Evolutionary conservation across 2,113 vertebrate species (phyloP).

Genomic region (Gambusia holbrooki): DNA sequence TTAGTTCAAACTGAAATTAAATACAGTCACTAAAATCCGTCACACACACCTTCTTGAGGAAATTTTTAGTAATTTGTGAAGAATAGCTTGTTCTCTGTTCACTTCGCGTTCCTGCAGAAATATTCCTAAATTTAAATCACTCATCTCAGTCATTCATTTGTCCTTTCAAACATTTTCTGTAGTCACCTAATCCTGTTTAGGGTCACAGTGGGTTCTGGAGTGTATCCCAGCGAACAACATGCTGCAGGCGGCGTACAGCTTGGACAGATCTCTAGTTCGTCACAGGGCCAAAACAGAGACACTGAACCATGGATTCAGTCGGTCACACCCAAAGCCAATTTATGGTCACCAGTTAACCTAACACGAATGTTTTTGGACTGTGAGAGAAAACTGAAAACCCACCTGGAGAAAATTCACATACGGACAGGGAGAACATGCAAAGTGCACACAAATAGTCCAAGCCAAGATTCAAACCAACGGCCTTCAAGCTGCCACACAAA

Average conservation of each 20-base stretch:
- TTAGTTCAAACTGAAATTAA: too few relatives aligned
- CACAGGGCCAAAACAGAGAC: background rate
- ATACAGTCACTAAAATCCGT: too few relatives aligned
- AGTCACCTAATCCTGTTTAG: background rate
- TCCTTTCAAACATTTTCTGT: background rate
- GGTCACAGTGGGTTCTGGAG: background rate
- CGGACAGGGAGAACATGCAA: background rate
- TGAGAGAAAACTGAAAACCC: background rate
- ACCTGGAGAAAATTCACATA: background rate
- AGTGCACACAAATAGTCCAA: background rate
- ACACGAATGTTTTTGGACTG: background rate
- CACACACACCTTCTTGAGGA: background rate
- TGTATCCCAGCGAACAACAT: background rate
- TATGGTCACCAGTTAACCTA: background rate
- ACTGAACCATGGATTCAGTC: background rate
- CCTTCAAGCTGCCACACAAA: background rate
- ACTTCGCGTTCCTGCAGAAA: too few relatives aligned
- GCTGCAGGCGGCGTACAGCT: background rate
- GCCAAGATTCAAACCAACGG: background rate
- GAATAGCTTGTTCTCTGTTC: background rate
- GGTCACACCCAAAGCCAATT: background rate
- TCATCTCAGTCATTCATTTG: background rate
- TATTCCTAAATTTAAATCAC: background rate
- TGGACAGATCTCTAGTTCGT: background rate
- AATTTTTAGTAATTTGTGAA: too few relatives aligned